Evolutionary conservation across 2,888 invertebrate genomes (phyloP), one percentile per base, ranked within the genome.

Genomic region (Trachelus stipa): DNA sequence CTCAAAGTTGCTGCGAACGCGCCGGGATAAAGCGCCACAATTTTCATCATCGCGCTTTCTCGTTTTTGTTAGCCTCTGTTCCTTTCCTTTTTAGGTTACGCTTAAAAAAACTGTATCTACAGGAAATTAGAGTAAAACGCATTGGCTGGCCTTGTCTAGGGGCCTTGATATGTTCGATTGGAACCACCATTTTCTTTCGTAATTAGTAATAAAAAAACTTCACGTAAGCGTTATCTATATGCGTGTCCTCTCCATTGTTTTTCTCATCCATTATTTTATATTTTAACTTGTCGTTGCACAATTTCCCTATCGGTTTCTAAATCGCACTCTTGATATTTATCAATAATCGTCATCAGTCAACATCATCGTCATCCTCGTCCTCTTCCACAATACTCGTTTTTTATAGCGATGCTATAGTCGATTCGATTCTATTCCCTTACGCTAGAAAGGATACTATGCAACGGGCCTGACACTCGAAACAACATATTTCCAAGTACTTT

Each of bases 111-210:
- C 82, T 81, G 79, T 87, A 86, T 81, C 85, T 88, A 86, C 84
- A 76, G 78, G 82, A 85, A 85, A 85, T 79, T 76, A 84, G 82
- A 84, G 79, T 85, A 83, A 84, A 87, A 84, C 75, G 81, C 83
- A 82, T 88, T 88, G 87, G 86, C 86, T 86, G 83, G 82, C 86
- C 85, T 83, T 81, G 82, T 77, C 76, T 83, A 35, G 79, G 85
- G 88, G 83, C 84, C 86, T 85, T 88, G 88, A 88, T 88, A 88
- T 88, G 88, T 88, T 89, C 84, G 81, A 85, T 88, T 87, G 86
- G 85, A 88, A 88, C 83, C 87, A 87, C 81, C 81, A 83, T 86
- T 34, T 34, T 34, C n/a, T 75, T 75, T 34, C 6, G 23, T 56
- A 23, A 56, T 23, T 56, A 56, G 40, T 23, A 56, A 56, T 56